Evolutionary conservation across 2,113 vertebrate genomes (phyloP).

Genomic region (Benthochromis sp.): DNA sequence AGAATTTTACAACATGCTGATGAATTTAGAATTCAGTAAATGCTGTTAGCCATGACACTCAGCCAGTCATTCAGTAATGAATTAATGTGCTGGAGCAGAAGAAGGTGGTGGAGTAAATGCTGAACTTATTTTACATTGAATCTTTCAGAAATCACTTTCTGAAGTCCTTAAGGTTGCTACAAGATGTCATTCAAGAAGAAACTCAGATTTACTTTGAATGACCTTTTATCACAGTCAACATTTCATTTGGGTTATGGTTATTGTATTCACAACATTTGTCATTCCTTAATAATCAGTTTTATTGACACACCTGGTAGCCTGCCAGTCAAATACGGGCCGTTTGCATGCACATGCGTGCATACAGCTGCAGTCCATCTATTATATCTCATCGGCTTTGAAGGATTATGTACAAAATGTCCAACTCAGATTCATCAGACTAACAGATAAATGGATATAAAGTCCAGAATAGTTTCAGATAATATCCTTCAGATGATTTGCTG

Average conservation of each 20-base stretch:
- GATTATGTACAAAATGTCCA: neutral
- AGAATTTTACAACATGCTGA: slow-evolving; percentile 20
- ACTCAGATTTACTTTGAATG: neutral
- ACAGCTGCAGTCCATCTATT: neutral
- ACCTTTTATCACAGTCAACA: neutral
- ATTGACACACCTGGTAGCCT: neutral
- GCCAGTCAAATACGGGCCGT: neutral
- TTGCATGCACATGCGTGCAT: neutral
- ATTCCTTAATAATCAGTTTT: neutral
- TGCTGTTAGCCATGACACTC: neutral
- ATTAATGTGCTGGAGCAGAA: neutral
- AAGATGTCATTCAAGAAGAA: neutral
- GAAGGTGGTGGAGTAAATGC: neutral
- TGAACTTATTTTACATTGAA: neutral
- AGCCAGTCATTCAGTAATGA: slow-evolving; percentile 4
- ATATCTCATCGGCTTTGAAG: neutral
- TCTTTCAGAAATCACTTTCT: neutral
- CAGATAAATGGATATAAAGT: neutral
- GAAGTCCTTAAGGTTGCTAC: neutral
- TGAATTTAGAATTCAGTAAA: slow-evolving; percentile 10
- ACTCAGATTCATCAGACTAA: slow-evolving; percentile 4
- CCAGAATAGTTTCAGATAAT: neutral
- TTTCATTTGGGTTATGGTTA: neutral
- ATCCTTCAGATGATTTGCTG: neutral
- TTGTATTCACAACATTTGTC: neutral